phyloP scores from a whole-genome alignment of 2,888 invertebrate genomes.

The Halocaridina rubra region DNA sequence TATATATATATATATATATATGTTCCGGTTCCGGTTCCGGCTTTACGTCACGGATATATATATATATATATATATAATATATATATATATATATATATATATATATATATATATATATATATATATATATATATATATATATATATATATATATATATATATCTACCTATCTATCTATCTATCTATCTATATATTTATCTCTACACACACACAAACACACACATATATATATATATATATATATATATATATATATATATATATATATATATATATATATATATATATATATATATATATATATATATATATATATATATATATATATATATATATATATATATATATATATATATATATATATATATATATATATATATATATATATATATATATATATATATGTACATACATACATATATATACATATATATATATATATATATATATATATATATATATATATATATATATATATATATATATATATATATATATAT shows the following conservation, averaged over 20 bases:
- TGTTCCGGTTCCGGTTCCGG: background rate
- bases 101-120: background rate
- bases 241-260: conserved; percentile 27
- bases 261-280: background rate
- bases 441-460: background rate
- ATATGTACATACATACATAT: background rate
- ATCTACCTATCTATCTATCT: background rate
- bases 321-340: background rate
- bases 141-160: conserved; percentile 17
- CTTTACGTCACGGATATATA: background rate
- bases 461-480: background rate
- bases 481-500: background rate
- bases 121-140: background rate
- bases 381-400: background rate
- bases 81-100: conserved; percentile 22
- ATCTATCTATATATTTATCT: background rate
- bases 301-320: background rate
- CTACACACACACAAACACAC: background rate
- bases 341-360: background rate
- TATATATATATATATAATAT: conserved; percentile 10
- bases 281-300: background rate
- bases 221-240: conserved; percentile 15
- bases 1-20: background rate
- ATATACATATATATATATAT: background rate
- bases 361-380: background rate